phyloP scores from a whole-genome alignment of 2,113 vertebrate genomes.

The Cryptomyrus ogoouensis region DNA sequence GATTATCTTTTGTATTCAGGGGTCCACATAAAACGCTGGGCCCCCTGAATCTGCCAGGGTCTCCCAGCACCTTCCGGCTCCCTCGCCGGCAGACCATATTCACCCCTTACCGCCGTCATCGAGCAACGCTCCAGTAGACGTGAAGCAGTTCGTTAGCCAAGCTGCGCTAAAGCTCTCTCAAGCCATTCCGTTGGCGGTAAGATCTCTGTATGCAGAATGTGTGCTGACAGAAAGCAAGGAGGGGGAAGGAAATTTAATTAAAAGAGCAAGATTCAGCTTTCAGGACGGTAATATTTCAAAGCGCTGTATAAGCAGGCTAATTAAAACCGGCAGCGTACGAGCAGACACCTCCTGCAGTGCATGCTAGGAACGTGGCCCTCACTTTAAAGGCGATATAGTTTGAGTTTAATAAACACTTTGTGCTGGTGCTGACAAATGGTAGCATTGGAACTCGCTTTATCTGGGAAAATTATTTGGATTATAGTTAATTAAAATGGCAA shows the following conservation, averaged over 20 bases:
- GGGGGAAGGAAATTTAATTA: not conserved
- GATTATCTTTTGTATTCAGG: not conserved
- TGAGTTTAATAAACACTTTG: not conserved
- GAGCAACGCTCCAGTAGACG: not conserved
- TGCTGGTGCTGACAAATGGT: not conserved
- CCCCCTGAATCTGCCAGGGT: not conserved
- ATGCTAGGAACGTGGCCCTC: not conserved
- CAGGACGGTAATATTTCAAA: not conserved
- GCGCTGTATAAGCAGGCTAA: not conserved
- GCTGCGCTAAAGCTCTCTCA: not conserved
- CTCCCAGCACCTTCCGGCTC: not conserved
- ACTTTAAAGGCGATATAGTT: not conserved
- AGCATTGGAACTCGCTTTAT: not conserved
- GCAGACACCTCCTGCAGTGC: not conserved
- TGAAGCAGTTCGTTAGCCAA: not conserved
- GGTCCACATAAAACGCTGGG: not conserved
- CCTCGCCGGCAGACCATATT: not conserved
- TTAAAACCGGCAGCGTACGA: not conserved
- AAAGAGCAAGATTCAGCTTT: constrained; percentile 4
- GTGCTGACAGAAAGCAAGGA: not conserved
- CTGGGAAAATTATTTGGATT: not conserved
- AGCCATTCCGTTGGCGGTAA: not conserved
- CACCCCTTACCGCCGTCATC: not conserved
- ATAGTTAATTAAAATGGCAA: not conserved
- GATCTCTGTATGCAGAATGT: not conserved